Evolutionary conservation across 2,888 invertebrate species (phyloP).

Genomic region (Liposcelis brunnea): DNA sequence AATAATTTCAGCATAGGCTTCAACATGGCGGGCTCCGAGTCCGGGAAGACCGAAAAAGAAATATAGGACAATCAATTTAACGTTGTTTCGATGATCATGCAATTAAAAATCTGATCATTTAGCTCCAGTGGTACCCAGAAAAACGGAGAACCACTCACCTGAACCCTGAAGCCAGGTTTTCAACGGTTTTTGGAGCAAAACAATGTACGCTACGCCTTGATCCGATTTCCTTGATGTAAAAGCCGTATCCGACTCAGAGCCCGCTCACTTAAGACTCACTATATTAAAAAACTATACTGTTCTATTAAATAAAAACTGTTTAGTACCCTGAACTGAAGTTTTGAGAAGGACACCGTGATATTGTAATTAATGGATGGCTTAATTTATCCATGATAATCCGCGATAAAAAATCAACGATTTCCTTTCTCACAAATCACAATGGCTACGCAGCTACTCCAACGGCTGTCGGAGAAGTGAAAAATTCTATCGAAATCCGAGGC

Average conservation of each 20-base stretch:
- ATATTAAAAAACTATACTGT: constrained; percentile 17
- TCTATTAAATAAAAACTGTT: constrained; percentile 21
- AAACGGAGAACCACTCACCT: constrained; percentile 24
- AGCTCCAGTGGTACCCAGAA: constrained; percentile 15
- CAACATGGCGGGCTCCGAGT: constrained; percentile 32
- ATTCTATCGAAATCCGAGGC: constrained; percentile 21
- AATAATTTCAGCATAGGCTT: constrained; percentile 15
- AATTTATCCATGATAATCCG: constrained; percentile 31
- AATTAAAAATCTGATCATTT: constrained; percentile 2
- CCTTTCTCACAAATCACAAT: constrained; percentile 29
- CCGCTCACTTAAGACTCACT: constrained; percentile 18
- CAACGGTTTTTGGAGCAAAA: constrained; percentile 22
- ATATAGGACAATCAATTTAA: constrained; percentile 16
- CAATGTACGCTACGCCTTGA: constrained; percentile 26
- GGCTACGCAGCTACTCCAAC: constrained; percentile 27
- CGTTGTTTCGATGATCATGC: constrained; percentile 18
- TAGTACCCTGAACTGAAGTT: constrained; percentile 29
- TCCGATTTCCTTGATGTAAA: constrained; percentile 20
- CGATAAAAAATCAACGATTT: constrained; percentile 24
- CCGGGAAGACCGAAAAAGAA: constrained; percentile 28
- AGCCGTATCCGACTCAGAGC: constrained; percentile 21
- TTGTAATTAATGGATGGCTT: constrained; percentile 27
- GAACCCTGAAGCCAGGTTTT: constrained; percentile 23
- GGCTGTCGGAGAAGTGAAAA: constrained; percentile 21
- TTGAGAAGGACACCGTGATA: constrained; percentile 24